Evolutionary conservation across 1,140 invertebrate genomes (phyloP), one percentile per base, ranked within the genome.

Genomic region (Zophobas morio): DNA sequence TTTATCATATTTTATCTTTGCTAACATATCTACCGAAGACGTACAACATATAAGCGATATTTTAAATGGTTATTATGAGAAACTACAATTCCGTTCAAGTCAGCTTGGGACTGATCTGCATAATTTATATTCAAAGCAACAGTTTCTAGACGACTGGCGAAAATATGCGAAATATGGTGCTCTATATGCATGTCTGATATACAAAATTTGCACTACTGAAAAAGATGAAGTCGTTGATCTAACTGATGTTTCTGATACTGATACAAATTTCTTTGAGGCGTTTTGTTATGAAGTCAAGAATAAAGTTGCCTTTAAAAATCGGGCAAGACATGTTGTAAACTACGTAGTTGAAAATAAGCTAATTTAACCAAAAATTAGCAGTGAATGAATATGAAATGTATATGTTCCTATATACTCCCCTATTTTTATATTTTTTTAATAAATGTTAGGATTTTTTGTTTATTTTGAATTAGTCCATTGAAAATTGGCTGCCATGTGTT

Each of bases 1-100:
- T 77, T 77, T 92, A 53, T 87, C 88, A 0, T 90, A 91, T 77
- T 90, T 88, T 72, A 84, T 92, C 1, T 91, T 89, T 75, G 87
- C 88, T 78, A 88, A 88, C 66, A 88, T 90, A 0, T 87, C 89
- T 8, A 81, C 86, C 60, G 78, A 86, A 3, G 86, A 90, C 36
- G 84, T 90, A 4, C 73, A 81, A 33, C 76, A 86, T 78, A 88
- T 89, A 49, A 79, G 88, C 6, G 63, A 85, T 35, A 82, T 90
- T 8, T 57, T 92, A 0, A 79, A 90, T 37, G 79, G 88, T 5
- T 92, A 92, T 83, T 87, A 91, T 74, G 77, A 84, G 8, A 88
- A n/a, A 8, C 56, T 73, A 20, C 20, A 49, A 6, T 8, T 39
- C 34, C 49, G 56, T 37, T 39, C 56, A 35, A 73, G n/a, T 0